Base-by-base conservation (phyloP, 2,888 invertebrate genomes). In the Euphydryas editha region DNA sequence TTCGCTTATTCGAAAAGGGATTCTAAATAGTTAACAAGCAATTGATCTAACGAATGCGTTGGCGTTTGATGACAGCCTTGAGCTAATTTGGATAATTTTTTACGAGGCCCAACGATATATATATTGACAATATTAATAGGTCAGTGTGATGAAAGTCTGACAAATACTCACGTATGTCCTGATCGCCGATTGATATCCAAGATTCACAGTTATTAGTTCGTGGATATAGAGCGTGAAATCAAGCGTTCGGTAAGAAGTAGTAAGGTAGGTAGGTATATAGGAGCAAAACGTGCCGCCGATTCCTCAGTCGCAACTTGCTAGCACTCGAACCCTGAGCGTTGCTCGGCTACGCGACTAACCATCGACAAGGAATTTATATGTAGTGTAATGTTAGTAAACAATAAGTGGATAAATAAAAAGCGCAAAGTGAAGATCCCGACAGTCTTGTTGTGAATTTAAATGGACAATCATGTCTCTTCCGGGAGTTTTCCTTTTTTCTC, bases 151-250 rank as follows among this genome's bases (percentile, higher is more conserved):
- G 73, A 73, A 85, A 85, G 81, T 83, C 79, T 39, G 82, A 72
- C 69, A 77, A 75, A 65, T 73, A 75, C 72, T 77, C 75, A 75
- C 72, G 77, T 75, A 80, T 78, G 76, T 76, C 73, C 70, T 56
- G 61, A 68, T 69, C 65, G 67, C 57, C 65, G 70, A 65, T 62
- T 67, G 59, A 62, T 83, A 83, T 82, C 79, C 80, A 84, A 82
- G 81, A 87, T 84, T 78, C 84, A 84, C 81, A 84, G 81, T 85
- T 87, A 86, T 86, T 88, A 85, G 86, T 84, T 84, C 80, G 78
- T 89, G 86, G 87, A 90, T 90, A 74, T 90, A 88, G 91, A 92
- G 90, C 91, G 87, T 92, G 90, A 90, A 88, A 84, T 84, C 70
- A 87, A 87, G 85, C 85, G 87, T 85, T 86, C 86, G 86, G 83